Percentiles rank a stretch among this genome's conserved stretches.
phyloP scores from a whole-genome alignment of 2,113 vertebrate species.

The Mobula birostris region DNA sequence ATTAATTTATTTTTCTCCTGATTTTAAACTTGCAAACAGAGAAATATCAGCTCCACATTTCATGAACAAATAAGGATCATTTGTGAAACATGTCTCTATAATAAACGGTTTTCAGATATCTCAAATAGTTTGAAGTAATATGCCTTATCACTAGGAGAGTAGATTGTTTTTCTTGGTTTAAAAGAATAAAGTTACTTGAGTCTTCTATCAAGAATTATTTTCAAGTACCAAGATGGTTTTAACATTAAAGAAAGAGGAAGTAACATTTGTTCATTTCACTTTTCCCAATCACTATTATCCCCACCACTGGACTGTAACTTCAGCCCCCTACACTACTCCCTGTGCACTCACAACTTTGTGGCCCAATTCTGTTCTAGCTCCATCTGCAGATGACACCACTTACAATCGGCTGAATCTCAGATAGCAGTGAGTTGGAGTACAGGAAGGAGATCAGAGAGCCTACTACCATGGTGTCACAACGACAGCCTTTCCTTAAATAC shows the following conservation, averaged over 20 bases:
- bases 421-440: too few relatives aligned
- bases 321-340: too few relatives aligned
- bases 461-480: too few relatives aligned
- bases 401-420: too few relatives aligned
- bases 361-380: too few relatives aligned
- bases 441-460: too few relatives aligned
- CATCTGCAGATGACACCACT: too few relatives aligned
- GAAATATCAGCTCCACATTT: neutral
- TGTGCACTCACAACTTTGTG: too few relatives aligned
- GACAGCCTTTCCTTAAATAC: too few relatives aligned
- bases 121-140: neutral
- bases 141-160: too few relatives aligned
- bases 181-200: neutral
- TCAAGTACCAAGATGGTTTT: neutral
- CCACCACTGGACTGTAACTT: too few relatives aligned
- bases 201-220: neutral
- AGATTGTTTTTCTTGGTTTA: neutral
- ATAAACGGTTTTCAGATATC: neutral
- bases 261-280: neutral
- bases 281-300: too few relatives aligned
- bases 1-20: neutral
- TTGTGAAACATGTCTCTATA: neutral
- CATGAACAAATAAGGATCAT: neutral
- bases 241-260: neutral
- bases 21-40: neutral